Evolutionary conservation across 2,797 vertebrate species (phyloP).

Genomic region (Cuniculus paca): DNA sequence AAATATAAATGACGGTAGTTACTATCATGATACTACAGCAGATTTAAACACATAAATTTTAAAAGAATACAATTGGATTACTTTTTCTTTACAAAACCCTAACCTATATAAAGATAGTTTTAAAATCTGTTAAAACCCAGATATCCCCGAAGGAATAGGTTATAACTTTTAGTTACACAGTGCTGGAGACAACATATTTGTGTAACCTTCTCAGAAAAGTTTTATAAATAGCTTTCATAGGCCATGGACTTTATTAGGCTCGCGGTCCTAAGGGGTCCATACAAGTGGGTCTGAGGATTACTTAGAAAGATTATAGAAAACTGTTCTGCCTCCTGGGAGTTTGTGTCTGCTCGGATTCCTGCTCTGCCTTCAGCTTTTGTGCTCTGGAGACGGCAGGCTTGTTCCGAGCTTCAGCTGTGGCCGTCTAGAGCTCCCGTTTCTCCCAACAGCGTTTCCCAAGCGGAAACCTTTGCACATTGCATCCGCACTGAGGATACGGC

Average conservation of each 20-base stretch:
- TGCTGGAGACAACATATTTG: constrained; percentile 75
- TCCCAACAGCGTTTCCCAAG: not conserved
- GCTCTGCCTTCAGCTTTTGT: constrained; percentile 43
- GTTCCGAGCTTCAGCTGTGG: not conserved
- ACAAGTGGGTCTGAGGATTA: constrained; percentile 72
- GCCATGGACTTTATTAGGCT: constrained; percentile 73
- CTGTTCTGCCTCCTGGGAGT: constrained; percentile 40
- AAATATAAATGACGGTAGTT: constrained; percentile 12
- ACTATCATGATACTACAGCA: not conserved
- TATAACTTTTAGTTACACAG: constrained; percentile 73
- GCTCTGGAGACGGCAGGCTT: not conserved
- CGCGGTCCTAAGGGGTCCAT: constrained; percentile 69
- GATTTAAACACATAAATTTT: not conserved
- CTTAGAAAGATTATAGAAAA: constrained; percentile 74
- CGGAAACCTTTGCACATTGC: not conserved
- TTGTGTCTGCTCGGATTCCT: constrained; percentile 45
- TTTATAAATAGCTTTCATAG: constrained; percentile 79
- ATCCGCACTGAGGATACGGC: not conserved
- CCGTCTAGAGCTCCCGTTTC: not conserved
- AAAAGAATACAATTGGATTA: constrained; percentile 45
- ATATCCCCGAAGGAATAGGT: constrained; percentile 73
- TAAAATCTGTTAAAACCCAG: constrained; percentile 73
- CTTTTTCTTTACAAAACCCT: constrained; percentile 61
- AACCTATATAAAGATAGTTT: constrained; percentile 69
- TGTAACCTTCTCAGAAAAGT: constrained; percentile 76